Evolutionary conservation across 2,113 vertebrate species (phyloP), one percentile per base, ranked within the genome.

Genomic region (Dasyurus viverrinus): DNA sequence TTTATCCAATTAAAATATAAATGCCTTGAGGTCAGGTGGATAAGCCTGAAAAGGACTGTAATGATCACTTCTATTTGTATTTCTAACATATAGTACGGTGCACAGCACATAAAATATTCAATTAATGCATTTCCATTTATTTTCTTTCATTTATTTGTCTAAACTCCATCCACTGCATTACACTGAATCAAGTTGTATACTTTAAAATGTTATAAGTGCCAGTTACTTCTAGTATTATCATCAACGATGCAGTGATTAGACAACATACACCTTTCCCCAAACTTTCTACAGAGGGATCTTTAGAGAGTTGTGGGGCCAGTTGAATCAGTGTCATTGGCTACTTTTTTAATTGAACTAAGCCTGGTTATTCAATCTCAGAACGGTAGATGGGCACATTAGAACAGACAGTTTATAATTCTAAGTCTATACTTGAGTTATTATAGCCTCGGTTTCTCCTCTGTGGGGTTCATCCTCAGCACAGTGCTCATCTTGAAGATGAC

Each of bases 341-440:
- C 52, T 42, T 90, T 89, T 97, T 95, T 96, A 89, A 95, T 96
- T 96, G 91, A 92, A 60, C 55, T 90, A 97, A 96, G 92, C 10
- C 92, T 92, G 94, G 76, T 92, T 25, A 53, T 46, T 92, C 93
- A 90, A 94, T 96, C 95, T 54, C 95, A 96, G 91, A 53, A 55
- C 54, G 89, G 97, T 90, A 91, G 92, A 1, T 94, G 93, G 50
- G 95, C 96, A 96, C 96, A 97, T 95, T 97, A 54, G 97, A 90
- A 93, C 52, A 54, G 93, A 96, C 90, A 97, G 96, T 96, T 97
- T 97, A 96, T 97, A 84, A 97, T 93, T 54, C 42, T 96, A 97
- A 93, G 95, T 54, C 68, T 97, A 96, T 96, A 54, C 93, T 95
- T 91, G 96, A 93, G 94, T 96, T 97, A 95, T 98, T 97, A 96